A percentile compares a stretch with the other conserved stretches of the same genome.
Evolutionary conservation across 2,113 vertebrate genomes (phyloP).

Genomic region (Nesogale talazaci): DNA sequence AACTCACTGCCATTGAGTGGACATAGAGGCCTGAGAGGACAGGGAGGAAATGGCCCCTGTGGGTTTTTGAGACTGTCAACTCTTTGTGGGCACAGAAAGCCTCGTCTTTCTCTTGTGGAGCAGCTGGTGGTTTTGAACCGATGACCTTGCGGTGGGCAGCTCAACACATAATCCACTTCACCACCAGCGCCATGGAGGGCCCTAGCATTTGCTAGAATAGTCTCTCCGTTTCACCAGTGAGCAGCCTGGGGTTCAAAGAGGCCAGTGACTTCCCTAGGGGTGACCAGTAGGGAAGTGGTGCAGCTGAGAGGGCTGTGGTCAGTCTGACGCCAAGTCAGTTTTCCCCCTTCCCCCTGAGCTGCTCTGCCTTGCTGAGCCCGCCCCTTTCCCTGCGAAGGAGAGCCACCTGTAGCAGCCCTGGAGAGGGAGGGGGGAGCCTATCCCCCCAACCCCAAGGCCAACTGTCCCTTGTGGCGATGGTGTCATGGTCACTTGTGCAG

Average conservation of each 20-base stretch:
- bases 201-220: not conserved
- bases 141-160: too few species aligned
- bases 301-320: not conserved
- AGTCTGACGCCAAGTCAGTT: not conserved
- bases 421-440: not conserved
- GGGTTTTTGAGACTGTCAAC: too few species aligned
- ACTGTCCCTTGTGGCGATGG: too few species aligned
- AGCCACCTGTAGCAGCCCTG: not conserved
- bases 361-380: not conserved
- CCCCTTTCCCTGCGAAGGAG: not conserved
- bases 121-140: too few species aligned
- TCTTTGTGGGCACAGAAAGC: too few species aligned
- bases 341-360: fast-evolving
- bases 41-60: too few species aligned
- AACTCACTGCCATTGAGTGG: too few species aligned
- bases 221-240: not conserved
- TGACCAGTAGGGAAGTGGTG: too few species aligned
- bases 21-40: too few species aligned
- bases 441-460: not conserved
- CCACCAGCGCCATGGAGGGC: not conserved
- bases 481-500: too few species aligned
- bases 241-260: not conserved
- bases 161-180: too few species aligned
- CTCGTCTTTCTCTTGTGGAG: too few species aligned
- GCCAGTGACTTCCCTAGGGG: not conserved